These are phyloP conservation scores for Nomada fabriciana DNA, from an alignment of 2,888 invertebrate species.

Conservation along the genomic window DNA sequence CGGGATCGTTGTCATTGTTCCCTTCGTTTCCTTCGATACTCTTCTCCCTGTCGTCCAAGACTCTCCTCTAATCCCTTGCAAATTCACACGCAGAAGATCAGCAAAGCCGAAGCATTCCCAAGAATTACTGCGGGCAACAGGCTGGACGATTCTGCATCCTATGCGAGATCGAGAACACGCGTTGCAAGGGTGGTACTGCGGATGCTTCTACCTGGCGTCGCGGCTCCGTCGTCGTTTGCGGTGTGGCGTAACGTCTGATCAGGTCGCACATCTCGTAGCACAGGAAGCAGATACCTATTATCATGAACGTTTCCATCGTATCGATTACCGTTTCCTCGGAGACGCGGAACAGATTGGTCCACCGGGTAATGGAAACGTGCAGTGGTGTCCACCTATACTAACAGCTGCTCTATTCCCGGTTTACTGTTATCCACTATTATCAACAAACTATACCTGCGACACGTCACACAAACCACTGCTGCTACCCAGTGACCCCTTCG, in stretches of 20 bases:
- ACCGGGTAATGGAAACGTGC: background rate
- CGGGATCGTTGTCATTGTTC: too few relatives aligned
- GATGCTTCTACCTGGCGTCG: slow-evolving; percentile 72
- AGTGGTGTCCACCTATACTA: background rate
- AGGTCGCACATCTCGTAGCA: slow-evolving; percentile 89
- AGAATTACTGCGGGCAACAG: slow-evolving; percentile 72
- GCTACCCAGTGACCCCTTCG: background rate
- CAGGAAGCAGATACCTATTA: slow-evolving; percentile 88
- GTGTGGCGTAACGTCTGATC: slow-evolving; percentile 83
- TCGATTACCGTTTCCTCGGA: slow-evolving; percentile 42
- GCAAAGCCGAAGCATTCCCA: background rate
- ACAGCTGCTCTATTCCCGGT: background rate
- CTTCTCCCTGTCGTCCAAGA: background rate
- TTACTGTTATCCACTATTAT: background rate
- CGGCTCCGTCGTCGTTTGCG: slow-evolving; percentile 73
- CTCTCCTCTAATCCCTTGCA: background rate
- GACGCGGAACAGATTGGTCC: slow-evolving; percentile 13
- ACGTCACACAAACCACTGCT: background rate
- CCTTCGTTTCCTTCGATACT: background rate
- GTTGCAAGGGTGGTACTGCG: slow-evolving; percentile 75
- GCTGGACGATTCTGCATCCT: slow-evolving; percentile 73
- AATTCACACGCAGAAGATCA: background rate
- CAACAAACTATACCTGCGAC: background rate
- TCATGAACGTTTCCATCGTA: slow-evolving; percentile 88
- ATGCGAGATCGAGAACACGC: slow-evolving; percentile 84